Percentiles rank a stretch among this genome's conserved stretches.
phyloP scores from a whole-genome alignment of 2,888 invertebrate genomes.

The Hydrotaea cyrtoneurina region DNA sequence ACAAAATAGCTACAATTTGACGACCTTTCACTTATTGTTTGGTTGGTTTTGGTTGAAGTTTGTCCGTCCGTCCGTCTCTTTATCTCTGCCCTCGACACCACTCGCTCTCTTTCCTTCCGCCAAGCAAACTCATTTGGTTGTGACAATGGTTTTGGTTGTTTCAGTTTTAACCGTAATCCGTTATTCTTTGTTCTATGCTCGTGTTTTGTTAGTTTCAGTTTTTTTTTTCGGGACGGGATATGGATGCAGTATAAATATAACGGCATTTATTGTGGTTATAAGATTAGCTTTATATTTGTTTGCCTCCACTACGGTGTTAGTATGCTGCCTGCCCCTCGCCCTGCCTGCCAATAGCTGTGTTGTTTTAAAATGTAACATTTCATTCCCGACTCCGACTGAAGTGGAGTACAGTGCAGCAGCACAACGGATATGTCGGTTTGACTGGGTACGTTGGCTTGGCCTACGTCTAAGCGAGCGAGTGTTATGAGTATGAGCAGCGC shows the following conservation, averaged over 20 bases:
- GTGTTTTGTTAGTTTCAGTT: not conserved
- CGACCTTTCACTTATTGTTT: conserved; percentile 37
- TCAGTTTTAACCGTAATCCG: conserved; percentile 10
- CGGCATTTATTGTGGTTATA: conserved; percentile 63
- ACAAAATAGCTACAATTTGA: conserved; percentile 24
- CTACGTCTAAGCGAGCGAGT: not conserved
- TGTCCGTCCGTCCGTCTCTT: too few species aligned
- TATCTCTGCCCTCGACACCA: too few species aligned
- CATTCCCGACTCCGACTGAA: not conserved
- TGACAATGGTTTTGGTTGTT: not conserved
- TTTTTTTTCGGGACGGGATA: not conserved
- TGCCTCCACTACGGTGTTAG: not conserved
- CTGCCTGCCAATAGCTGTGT: not conserved
- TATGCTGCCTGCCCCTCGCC: not conserved
- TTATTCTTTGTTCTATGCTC: conserved; percentile 29
- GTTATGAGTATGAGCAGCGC: conserved; percentile 22
- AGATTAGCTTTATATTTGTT: conserved; percentile 46
- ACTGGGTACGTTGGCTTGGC: not conserved
- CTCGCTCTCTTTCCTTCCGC: too few species aligned
- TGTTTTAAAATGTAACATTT: conserved; percentile 32
- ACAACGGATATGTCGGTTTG: not conserved
- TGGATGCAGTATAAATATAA: conserved; percentile 42
- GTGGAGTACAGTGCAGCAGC: not conserved
- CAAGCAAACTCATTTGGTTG: not conserved
- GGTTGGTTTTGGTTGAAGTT: conserved; percentile 7